Base-by-base conservation (phyloP, 1,140 invertebrate species). In the Lepidotrigona ventralis region DNA sequence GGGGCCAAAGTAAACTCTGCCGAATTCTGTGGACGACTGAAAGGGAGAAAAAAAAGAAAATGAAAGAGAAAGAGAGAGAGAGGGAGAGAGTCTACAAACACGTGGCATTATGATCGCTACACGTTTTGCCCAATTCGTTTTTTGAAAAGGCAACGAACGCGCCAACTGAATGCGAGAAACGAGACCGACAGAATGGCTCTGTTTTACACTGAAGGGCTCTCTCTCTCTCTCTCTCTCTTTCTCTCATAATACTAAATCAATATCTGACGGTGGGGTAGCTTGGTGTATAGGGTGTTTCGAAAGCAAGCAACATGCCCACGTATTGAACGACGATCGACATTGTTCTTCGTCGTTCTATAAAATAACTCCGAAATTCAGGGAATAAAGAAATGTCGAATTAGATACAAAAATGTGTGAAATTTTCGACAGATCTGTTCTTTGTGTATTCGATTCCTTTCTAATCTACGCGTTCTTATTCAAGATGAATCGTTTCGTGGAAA, bases 171-270 rank as follows among this genome's bases (percentile, higher is more conserved):
- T 90, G 80, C 81, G 85, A 89, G 87, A 92, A 91, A 90, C 79
- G 84, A 83, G 85, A 79, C 75, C 83, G 76, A 73, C 78, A 87
- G 83, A 89, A 86, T 80, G 87, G 88, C 81, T 86, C 74, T 83
- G 86, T 86, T 79, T 85, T 84, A 75, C 74, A 88, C 83, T 86
- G 83, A 81, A 91, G 89, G 63, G 88, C 53, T 79, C 60, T 77
- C 39, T 39, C 23, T 78, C 26, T 68, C 63, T 78, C 75, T 51
- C 58, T 26, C 58, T 51, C 46, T 66, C 39, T 54, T 81, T 82
- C 90, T 88, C 83, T 86, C 87, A 88, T 93, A 93, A 93, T 92
- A 91, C 90, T 93, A 92, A 93, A 93, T 93, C 92, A 93, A 93
- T 93, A 93, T 93, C 90, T 92, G 82, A 69, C 81, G 88, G 86